Percentiles rank a stretch among this genome's conserved stretches.
These are phyloP conservation scores for Aphodius sticticus DNA, from an alignment of 2,888 invertebrate genomes.

Conservation along the genomic window DNA sequence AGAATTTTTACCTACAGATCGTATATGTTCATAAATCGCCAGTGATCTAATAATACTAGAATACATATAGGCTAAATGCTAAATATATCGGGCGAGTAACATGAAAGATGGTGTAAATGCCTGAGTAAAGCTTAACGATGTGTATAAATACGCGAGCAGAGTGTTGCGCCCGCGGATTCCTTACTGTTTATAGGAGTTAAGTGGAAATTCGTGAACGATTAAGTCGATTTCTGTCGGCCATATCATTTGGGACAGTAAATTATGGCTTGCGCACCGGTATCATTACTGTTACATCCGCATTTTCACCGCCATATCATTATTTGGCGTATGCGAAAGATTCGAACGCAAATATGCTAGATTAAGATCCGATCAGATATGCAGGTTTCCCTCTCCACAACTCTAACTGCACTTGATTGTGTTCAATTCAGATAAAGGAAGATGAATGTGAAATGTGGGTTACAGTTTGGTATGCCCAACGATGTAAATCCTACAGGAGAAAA, in stretches of 20 bases:
- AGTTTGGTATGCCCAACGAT: too few relatives aligned
- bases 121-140: background rate
- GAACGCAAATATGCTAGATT: background rate
- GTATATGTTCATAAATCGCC: too few relatives aligned
- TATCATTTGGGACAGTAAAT: background rate
- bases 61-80: background rate
- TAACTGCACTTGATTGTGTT: too few relatives aligned
- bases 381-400: background rate
- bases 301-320: background rate
- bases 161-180: background rate
- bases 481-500: too few relatives aligned
- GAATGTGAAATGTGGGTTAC: too few relatives aligned
- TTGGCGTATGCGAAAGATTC: background rate
- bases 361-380: background rate
- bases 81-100: background rate
- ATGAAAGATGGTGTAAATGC: background rate
- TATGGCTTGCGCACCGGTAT: background rate
- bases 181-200: background rate
- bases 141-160: background rate
- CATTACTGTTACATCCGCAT: background rate
- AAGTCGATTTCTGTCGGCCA: background rate
- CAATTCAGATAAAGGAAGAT: too few relatives aligned
- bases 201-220: conserved; percentile 4
- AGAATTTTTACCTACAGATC: too few relatives aligned
- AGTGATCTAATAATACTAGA: too few relatives aligned